Percentiles rank a stretch among this genome's conserved stretches.
phyloP scores from a whole-genome alignment of 1,140 invertebrate genomes.

The Agraylea sexmaculata region DNA sequence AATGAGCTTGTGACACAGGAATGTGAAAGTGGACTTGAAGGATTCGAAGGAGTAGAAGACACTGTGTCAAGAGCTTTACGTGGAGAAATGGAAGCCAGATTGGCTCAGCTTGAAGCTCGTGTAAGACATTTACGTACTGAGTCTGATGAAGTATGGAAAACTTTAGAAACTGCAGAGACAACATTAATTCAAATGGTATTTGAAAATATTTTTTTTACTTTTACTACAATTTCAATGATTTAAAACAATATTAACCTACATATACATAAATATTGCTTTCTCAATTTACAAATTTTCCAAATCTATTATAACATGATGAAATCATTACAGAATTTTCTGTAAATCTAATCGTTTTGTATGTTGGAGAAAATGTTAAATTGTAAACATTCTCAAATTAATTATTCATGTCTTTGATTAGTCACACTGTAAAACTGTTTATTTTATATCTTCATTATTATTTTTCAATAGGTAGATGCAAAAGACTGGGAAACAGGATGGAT shows the following conservation, averaged over 20 bases:
- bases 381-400: no score
- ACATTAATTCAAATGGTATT: constrained; percentile 73
- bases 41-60: constrained; percentile 20
- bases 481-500: constrained; percentile 21
- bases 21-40: constrained; percentile 13
- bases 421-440: no score
- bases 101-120: constrained; percentile 66
- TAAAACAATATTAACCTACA: no score
- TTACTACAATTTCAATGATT: constrained; percentile 68
- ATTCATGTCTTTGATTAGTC: no score
- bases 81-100: constrained; percentile 66
- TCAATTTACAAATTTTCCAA: no score
- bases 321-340: no score
- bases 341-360: no score
- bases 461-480: constrained; percentile 21
- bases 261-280: no score
- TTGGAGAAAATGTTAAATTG: no score
- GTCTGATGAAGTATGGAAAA: constrained; percentile 93
- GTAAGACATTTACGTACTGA: constrained; percentile 73
- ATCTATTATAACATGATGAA: no score
- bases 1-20: constrained; percentile 8
- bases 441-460: background rate
- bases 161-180: constrained; percentile 84
- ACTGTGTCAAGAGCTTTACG: constrained; percentile 20
- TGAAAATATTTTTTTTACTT: no score